Base-by-base conservation (phyloP, 2,797 vertebrate species). In the Molothrus aeneus region DNA sequence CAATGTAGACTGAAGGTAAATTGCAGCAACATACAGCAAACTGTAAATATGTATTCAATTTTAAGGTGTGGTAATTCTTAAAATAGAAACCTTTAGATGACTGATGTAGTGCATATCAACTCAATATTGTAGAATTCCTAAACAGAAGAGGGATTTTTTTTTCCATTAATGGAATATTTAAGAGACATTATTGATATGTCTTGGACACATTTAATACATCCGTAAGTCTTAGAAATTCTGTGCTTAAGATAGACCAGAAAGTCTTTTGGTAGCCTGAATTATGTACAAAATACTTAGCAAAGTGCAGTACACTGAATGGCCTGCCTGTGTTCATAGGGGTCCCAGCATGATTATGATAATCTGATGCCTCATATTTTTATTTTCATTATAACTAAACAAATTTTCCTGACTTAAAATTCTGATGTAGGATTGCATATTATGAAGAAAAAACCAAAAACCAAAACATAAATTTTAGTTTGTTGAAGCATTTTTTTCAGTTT, bases 131-230 rank as follows among this genome's bases (percentile, higher is more conserved):
- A 54, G 31, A 45, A 63, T 80, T 95, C 40, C 18, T 63, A 66
- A 82, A 68, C 0, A 47, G 24, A 74, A 38, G 38, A 40, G 1
- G 1, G 2, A 57, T 2, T 79, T 66, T 74, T 79, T 63, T 64
- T n/a, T 82, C 48, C 8, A 22, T 57, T 28, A 61, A 12, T 50
- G 8, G 28, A 78, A 86, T 78, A 68, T 42, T 88, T 71, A 72
- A 72, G 22, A 60, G 7, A 32, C 3, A 43, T 0, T 0, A 1
- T n/a, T 61, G 32, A 38, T 61, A 45, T 21, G 69, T 6, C 4
- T 54, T 57, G 6, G 4, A 36, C 60, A 18, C 8, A 20, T 72
- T 54, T 74, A 90, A 75, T 51, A 63, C 25, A 57, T 61, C 12
- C 28, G 1, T 32, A 45, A 10, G 2, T 59, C 42, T 53, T 74